These are phyloP conservation scores for Tragulus kanchil DNA, from an alignment of 2,113 vertebrate genomes.

Conservation along the genomic window DNA sequence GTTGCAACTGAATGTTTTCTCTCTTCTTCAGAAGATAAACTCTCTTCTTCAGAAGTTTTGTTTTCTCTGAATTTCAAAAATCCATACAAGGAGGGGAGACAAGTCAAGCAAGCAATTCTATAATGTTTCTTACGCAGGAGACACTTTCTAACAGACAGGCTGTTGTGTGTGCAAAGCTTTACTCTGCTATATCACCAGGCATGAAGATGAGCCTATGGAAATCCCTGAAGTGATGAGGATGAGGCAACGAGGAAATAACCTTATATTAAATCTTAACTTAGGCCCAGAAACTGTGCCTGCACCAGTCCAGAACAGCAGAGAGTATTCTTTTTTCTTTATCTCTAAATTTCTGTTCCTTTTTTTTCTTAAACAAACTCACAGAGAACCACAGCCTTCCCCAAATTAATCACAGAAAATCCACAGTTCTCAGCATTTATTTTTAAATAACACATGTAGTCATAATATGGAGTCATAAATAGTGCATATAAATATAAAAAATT, in stretches of 20 bases:
- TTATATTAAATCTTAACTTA: neutral
- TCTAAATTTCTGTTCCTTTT: constrained; percentile 14
- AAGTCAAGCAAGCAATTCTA: neutral
- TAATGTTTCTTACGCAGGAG: neutral
- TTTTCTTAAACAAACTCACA: neutral
- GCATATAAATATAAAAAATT: constrained; percentile 40
- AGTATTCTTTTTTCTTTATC: neutral
- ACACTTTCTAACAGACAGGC: neutral
- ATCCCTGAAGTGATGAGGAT: neutral
- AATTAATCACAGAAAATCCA: constrained; percentile 67
- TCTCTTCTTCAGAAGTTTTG: neutral
- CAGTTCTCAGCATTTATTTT: constrained; percentile 61
- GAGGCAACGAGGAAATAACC: neutral
- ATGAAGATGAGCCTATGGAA: neutral
- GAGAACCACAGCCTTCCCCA: constrained; percentile 44
- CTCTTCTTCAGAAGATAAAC: constrained; percentile 50
- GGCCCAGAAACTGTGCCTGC: neutral
- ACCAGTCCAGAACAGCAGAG: neutral
- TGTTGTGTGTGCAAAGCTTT: neutral
- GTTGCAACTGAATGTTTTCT: neutral
- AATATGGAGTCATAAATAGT: constrained; percentile 49
- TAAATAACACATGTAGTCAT: constrained; percentile 29
- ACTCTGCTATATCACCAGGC: neutral
- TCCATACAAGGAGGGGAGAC: neutral
- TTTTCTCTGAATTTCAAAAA: constrained; percentile 51